These are phyloP conservation scores for Ctenopoma kingsleyae DNA, from an alignment of 2,797 vertebrate species.

Conservation along the genomic window DNA sequence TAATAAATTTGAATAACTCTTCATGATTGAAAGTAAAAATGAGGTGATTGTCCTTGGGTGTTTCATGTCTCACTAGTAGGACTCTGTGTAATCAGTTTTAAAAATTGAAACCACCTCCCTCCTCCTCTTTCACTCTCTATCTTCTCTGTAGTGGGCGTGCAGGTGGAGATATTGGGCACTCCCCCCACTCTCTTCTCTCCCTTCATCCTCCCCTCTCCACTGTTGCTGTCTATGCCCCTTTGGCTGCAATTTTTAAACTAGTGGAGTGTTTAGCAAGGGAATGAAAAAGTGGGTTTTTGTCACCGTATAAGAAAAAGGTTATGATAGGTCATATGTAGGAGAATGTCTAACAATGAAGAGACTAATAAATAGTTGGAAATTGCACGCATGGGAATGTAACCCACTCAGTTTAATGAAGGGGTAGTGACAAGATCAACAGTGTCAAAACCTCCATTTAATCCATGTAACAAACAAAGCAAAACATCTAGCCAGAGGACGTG, in stretches of 20 bases:
- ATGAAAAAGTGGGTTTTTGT: slow-evolving; percentile 17
- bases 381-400: not conserved
- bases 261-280: slow-evolving; percentile 29
- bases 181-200: not conserved
- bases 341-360: slow-evolving; percentile 25
- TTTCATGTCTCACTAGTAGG: slow-evolving; percentile 22
- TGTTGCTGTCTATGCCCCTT: slow-evolving; percentile 12
- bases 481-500: slow-evolving; percentile 56
- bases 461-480: slow-evolving; percentile 60
- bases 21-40: slow-evolving; percentile 19
- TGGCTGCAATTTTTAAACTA: slow-evolving; percentile 54
- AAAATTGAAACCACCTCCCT: slow-evolving; percentile 36
- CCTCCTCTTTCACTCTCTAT: slow-evolving; percentile 40
- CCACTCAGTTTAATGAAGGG: slow-evolving; percentile 51
- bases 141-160: slow-evolving; percentile 30
- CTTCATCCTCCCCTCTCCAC: not conserved
- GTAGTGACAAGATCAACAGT: slow-evolving; percentile 30
- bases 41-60: slow-evolving; percentile 40
- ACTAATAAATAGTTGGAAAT: slow-evolving; percentile 39
- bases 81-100: slow-evolving; percentile 50
- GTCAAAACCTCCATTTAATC: slow-evolving; percentile 62
- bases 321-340: slow-evolving; percentile 43
- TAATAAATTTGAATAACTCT: slow-evolving; percentile 1
- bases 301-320: slow-evolving; percentile 36
- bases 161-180: slow-evolving; percentile 30